These are phyloP conservation scores for Lordiphosa stackelbergi DNA, from an alignment of 1,140 invertebrate species.

Conservation along the genomic window DNA sequence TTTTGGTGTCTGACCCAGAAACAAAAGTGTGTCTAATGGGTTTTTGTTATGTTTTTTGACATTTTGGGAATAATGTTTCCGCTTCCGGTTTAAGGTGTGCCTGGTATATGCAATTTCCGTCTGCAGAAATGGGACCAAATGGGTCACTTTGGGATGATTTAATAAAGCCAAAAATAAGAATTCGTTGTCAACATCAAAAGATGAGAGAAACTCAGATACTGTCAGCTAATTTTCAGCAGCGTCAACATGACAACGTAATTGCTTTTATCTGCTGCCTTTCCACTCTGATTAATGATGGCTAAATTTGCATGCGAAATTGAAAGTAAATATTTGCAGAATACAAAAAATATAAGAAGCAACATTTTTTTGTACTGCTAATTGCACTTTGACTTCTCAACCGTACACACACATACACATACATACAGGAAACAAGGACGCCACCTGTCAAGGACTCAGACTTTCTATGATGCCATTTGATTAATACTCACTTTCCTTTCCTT, in stretches of 20 bases:
- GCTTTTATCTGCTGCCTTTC: constrained; percentile 44
- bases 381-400: constrained; percentile 67
- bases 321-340: constrained; percentile 70
- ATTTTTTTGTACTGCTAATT: constrained; percentile 47
- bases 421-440: constrained; percentile 14
- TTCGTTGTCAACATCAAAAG: constrained; percentile 45
- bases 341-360: constrained; percentile 20
- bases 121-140: constrained; percentile 53
- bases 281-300: constrained; percentile 57
- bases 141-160: constrained; percentile 47
- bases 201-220: constrained; percentile 48
- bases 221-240: constrained; percentile 69
- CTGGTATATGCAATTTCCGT: constrained; percentile 57
- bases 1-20: constrained; percentile 59
- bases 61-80: constrained; percentile 75
- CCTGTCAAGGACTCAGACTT: constrained; percentile 30
- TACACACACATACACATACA: background rate
- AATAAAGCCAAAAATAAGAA: constrained; percentile 35
- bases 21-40: constrained; percentile 69
- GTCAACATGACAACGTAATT: constrained; percentile 75
- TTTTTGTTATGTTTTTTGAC: constrained; percentile 74
- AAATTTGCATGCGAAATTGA: constrained; percentile 74
- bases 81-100: constrained; percentile 71
- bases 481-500: constrained; percentile 25
- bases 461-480: constrained; percentile 57